These are phyloP conservation scores for Anas acuta DNA, from an alignment of 2,797 vertebrate genomes.

Conservation along the genomic window DNA sequence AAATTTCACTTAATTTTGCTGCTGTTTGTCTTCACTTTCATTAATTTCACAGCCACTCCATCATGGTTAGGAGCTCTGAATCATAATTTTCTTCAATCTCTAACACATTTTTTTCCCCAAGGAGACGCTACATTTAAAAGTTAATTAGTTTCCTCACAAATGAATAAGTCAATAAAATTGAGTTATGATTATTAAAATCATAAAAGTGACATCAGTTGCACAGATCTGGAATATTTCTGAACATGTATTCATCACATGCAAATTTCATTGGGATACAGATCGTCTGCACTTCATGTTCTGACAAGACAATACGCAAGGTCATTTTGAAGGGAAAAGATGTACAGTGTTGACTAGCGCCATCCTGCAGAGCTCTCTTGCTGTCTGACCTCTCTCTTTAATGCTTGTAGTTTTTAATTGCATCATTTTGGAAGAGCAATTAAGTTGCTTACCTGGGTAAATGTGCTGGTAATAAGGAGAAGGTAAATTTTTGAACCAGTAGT, in stretches of 20 bases:
- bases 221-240: background rate
- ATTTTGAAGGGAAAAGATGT: background rate
- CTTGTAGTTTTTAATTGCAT: background rate
- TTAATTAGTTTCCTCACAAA: constrained; percentile 57
- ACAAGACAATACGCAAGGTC: background rate
- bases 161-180: constrained; percentile 18
- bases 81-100: background rate
- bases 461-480: background rate
- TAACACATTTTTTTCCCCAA: background rate
- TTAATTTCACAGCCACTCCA: background rate
- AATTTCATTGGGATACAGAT: background rate
- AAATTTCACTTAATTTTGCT: background rate
- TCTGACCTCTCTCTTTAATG: background rate
- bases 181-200: constrained; percentile 33
- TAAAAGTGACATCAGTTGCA: background rate
- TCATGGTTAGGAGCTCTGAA: background rate
- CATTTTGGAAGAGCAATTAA: background rate
- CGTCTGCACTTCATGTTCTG: background rate
- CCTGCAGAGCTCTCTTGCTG: background rate
- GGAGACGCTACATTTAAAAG: background rate
- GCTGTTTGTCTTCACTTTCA: background rate
- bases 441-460: background rate
- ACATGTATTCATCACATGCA: background rate
- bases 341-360: background rate
- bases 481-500: background rate